A percentile compares a stretch with the other conserved stretches of the same genome.
Conservation (phyloP, 2,888 invertebrate species). For the Elgonia sp. region DNA sequence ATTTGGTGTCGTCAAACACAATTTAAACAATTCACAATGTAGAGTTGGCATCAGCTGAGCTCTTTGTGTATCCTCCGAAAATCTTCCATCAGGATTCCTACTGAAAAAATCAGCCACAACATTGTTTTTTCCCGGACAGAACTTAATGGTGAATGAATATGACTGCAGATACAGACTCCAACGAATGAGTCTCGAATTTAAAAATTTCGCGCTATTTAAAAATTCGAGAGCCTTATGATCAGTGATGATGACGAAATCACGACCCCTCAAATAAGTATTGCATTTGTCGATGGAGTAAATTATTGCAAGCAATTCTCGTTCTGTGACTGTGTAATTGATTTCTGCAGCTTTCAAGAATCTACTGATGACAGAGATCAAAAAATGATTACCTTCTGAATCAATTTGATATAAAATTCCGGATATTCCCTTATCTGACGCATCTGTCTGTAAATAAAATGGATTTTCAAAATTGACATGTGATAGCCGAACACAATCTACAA, state of each 20-base stretch:
- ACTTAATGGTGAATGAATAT: neutral
- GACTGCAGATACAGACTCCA: slow-evolving; percentile 8
- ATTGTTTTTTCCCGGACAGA: neutral
- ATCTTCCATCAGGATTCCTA: neutral
- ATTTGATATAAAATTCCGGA: slow-evolving; percentile 72
- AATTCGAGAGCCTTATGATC: slow-evolving; percentile 7
- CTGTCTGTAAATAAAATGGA: slow-evolving; percentile 63
- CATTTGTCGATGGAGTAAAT: slow-evolving; percentile 9
- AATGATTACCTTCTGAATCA: neutral
- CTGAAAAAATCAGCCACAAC: neutral
- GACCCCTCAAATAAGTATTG: neutral
- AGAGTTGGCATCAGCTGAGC: too few species aligned
- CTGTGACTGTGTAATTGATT: neutral
- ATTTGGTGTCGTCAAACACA: too few species aligned
- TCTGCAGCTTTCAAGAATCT: slow-evolving; percentile 64
- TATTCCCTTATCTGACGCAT: slow-evolving; percentile 64
- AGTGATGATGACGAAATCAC: neutral
- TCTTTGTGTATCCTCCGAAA: too few species aligned
- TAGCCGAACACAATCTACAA: neutral
- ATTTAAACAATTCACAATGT: too few species aligned
- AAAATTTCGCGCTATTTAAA: neutral
- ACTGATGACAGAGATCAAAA: slow-evolving; percentile 71
- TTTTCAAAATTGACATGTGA: neutral
- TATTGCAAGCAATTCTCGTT: slow-evolving; percentile 12
- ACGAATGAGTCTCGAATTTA: neutral